Evolutionary conservation across 2,113 vertebrate species (phyloP).

Genomic region (Leiothrix lutea): DNA sequence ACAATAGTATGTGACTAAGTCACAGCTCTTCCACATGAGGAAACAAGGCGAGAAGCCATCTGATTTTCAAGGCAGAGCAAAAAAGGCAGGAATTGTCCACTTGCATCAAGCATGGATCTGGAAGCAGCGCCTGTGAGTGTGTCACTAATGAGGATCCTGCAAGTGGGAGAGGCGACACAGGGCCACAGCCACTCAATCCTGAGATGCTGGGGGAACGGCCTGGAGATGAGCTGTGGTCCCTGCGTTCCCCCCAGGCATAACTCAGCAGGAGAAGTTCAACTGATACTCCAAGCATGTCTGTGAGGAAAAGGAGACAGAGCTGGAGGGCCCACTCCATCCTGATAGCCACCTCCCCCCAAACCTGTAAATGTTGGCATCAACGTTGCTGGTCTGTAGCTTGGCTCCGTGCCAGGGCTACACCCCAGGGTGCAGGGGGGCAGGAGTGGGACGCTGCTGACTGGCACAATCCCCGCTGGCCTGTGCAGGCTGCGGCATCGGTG

Average conservation of each 20-base stretch:
- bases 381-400: neutral
- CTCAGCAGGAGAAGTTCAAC: neutral
- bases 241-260: neutral
- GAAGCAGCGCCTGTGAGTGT: neutral
- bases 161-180: neutral
- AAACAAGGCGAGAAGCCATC: neutral
- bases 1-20: slow-evolving; percentile 1
- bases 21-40: slow-evolving; percentile 8
- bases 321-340: neutral
- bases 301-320: neutral
- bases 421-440: neutral
- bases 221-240: neutral
- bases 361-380: neutral
- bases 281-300: neutral
- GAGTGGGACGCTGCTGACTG: neutral
- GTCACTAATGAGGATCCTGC: neutral
- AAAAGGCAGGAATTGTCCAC: slow-evolving; percentile 25
- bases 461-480: neutral
- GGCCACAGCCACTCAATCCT: neutral
- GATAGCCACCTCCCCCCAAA: neutral
- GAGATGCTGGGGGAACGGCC: neutral
- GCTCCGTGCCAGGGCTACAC: neutral
- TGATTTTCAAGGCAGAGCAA: slow-evolving; percentile 36
- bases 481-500: neutral
- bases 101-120: neutral